Evolutionary conservation across 2,113 vertebrate genomes (phyloP), one percentile per base, ranked within the genome.

Genomic region (Hystrix cristata): DNA sequence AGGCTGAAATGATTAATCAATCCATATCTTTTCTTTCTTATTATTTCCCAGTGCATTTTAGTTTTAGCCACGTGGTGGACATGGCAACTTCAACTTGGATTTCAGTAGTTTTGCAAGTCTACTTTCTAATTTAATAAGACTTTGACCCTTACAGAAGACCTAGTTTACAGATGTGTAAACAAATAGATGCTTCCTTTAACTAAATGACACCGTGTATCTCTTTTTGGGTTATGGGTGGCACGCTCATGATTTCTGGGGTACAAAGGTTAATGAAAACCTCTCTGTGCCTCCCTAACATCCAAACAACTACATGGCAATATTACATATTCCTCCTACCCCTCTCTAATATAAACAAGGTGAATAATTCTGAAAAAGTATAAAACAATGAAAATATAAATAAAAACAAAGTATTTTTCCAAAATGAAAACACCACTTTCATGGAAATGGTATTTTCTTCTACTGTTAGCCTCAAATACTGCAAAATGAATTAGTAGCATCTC

Each of bases 1-100:
- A 67, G 48, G 38, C 48, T 31, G 8, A 89, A 94, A 85, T 43
- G 93, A 96, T 29, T 60, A 5, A 88, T 27, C 53, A 3, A 88
- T 78, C 60, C 31, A 7, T 29, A 21, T 53, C 31, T 95, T 88
- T 87, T 85, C 48, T 67, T 95, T 59, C 90, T 87, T 84, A 64
- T 38, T 53, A 76, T 48, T 88, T 82, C 53, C 57, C n/a, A 25
- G 7, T 60, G 7, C 18, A 69, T 76, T 74, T 74, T 65, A 46
- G 69, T 93, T 86, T 95, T 93, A 96, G 43, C 43, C 64, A 62
- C 87, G 25, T 82, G 69, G 55, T 15, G 4, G 1, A 46, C 27
- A 92, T 23, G 48, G 14, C n/a, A 96, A 81, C 74, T 88, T 91
- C 57, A 59, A 51, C 71, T 31, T 27, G 16, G 16, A 65, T 43